Conservation (phyloP, 2,113 vertebrate genomes). For the Rattus rattus region DNA sequence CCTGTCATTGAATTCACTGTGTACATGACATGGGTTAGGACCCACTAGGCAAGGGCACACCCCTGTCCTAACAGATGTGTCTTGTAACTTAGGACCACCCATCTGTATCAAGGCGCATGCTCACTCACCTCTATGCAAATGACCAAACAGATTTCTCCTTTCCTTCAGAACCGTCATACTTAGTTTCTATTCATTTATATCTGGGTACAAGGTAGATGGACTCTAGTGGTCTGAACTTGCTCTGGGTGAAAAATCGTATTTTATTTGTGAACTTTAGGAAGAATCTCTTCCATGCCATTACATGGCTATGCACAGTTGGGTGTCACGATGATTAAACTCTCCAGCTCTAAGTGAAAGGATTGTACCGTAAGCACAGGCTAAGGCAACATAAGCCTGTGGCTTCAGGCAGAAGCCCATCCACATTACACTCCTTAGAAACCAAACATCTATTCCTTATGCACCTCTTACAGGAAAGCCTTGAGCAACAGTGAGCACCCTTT, state of each 20-base stretch:
- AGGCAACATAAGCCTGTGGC: background rate
- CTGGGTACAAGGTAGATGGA: background rate
- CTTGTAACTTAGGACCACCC: background rate
- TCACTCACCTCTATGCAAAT: background rate
- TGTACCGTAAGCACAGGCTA: background rate
- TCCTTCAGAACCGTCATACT: background rate
- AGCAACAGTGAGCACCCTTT: background rate
- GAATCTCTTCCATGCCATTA: background rate
- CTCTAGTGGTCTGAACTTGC: background rate
- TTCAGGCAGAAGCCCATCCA: background rate
- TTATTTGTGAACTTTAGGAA: background rate
- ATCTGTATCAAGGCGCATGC: background rate
- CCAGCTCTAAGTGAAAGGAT: background rate
- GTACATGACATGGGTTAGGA: background rate
- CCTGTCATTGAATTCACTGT: background rate
- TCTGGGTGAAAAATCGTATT: background rate
- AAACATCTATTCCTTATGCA: background rate
- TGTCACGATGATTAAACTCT: background rate
- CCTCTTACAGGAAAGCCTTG: background rate
- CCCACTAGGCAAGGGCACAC: no score
- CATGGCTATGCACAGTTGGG: background rate
- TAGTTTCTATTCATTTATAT: background rate
- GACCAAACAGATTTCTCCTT: background rate
- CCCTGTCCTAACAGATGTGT: background rate
- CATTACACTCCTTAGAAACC: background rate